These are phyloP conservation scores for Zele albiditarsus DNA, from an alignment of 2,888 invertebrate genomes.

Conservation along the genomic window DNA sequence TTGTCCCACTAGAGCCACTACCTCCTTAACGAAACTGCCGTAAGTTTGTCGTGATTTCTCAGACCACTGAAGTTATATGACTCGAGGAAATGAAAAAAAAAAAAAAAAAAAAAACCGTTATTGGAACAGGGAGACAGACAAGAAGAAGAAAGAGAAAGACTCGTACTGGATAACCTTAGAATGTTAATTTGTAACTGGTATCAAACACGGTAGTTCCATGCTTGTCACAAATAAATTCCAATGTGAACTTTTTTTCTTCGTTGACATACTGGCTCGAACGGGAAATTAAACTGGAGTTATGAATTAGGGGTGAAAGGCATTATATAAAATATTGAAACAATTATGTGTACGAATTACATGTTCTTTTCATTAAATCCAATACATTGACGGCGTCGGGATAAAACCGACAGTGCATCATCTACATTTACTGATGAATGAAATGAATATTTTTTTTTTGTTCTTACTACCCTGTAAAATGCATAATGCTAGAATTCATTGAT, in stretches of 20 bases:
- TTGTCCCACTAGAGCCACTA: background rate
- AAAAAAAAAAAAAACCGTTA: background rate
- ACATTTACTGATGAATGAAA: constrained; percentile 44
- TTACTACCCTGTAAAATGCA: constrained; percentile 70
- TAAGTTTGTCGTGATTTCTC: constrained; percentile 2
- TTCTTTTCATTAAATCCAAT: constrained; percentile 66
- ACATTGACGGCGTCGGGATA: constrained; percentile 62
- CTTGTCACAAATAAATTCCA: background rate
- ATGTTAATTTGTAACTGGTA: constrained; percentile 33
- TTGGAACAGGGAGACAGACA: background rate
- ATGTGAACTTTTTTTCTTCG: background rate
- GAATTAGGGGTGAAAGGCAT: background rate
- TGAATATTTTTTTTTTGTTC: constrained; percentile 60
- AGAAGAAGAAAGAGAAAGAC: background rate
- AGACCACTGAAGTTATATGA: background rate
- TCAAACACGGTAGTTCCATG: constrained; percentile 12
- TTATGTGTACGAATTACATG: constrained; percentile 67
- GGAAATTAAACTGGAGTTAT: constrained; percentile 54
- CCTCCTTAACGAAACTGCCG: background rate
- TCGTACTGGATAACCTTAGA: constrained; percentile 5
- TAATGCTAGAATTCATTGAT: constrained; percentile 66
- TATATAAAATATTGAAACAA: constrained; percentile 54
- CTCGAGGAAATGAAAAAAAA: background rate
- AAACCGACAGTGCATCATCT: constrained; percentile 49
- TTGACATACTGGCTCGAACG: constrained; percentile 55